Evolutionary conservation across 1,140 invertebrate species (phyloP).

Genomic region (Penaeus chinensis): DNA sequence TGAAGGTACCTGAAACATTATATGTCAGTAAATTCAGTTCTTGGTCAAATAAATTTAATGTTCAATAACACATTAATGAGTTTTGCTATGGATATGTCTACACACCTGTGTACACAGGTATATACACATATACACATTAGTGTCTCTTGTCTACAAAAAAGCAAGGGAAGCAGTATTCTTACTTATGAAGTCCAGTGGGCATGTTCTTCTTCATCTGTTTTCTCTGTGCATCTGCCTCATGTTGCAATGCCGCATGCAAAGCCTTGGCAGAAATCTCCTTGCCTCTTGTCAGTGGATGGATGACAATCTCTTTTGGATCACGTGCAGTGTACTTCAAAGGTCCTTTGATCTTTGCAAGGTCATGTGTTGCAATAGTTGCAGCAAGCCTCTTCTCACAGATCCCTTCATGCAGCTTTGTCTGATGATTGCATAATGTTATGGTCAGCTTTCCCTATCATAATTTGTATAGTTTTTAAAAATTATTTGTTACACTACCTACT

Average conservation of each 20-base stretch:
- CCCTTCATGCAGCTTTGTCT: constrained; percentile 82
- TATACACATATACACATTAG: neutral
- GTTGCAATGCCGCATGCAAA: constrained; percentile 76
- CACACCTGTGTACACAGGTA: neutral
- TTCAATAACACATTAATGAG: neutral
- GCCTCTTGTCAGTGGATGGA: constrained; percentile 76
- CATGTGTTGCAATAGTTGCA: constrained; percentile 86
- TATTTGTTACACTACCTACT: neutral
- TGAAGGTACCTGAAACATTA: constrained; percentile 75
- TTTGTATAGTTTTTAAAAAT: neutral
- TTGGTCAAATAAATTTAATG: neutral
- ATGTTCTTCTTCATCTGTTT: constrained; percentile 74
- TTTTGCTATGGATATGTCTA: neutral
- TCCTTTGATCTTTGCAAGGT: constrained; percentile 76
- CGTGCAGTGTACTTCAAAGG: constrained; percentile 77
- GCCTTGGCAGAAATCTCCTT: constrained; percentile 75
- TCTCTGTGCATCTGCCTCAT: constrained; percentile 76
- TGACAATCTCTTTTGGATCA: constrained; percentile 73
- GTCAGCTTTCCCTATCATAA: neutral
- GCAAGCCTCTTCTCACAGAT: constrained; percentile 81
- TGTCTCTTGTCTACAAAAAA: neutral
- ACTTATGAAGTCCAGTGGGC: constrained; percentile 84
- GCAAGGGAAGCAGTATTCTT: constrained; percentile 48
- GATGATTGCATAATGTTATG: constrained; percentile 41
- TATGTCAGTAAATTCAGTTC: neutral